Percentiles rank a stretch among this genome's conserved stretches.
These are phyloP conservation scores for Osmerus eperlanus DNA, from an alignment of 2,113 vertebrate species.

Conservation along the genomic window DNA sequence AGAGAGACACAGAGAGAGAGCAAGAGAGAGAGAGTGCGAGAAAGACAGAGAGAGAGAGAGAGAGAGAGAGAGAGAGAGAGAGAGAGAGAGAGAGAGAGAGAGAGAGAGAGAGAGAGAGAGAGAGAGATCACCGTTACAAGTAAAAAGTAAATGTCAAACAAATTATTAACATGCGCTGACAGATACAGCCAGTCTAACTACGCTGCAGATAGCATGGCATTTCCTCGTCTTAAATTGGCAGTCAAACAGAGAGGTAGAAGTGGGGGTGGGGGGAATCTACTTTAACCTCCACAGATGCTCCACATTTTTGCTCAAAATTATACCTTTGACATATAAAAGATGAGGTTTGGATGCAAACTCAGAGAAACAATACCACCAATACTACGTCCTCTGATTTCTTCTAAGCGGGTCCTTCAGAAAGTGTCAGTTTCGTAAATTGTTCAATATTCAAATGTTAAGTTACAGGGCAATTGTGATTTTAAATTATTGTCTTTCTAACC, in stretches of 20 bases:
- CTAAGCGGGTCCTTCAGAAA: neutral
- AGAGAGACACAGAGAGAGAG: too few relatives aligned
- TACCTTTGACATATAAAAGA: slow-evolving; percentile 1
- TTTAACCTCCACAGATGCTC: neutral
- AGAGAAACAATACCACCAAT: neutral
- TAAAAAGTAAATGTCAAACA: slow-evolving; percentile 27
- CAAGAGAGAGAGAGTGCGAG: too few relatives aligned
- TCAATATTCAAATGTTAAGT: neutral
- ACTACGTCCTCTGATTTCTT: neutral
- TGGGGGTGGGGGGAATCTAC: neutral
- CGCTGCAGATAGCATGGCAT: slow-evolving; percentile 15
- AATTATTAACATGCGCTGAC: slow-evolving; percentile 28
- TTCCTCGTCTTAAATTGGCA: slow-evolving; percentile 14
- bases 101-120: too few relatives aligned
- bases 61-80: too few relatives aligned
- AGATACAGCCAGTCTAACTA: slow-evolving; percentile 17
- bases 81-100: too few relatives aligned
- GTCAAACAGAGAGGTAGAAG: neutral
- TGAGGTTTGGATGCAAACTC: neutral
- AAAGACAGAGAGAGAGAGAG: too few relatives aligned
- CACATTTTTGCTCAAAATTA: neutral
- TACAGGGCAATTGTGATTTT: neutral
- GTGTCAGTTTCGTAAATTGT: neutral
- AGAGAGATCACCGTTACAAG: slow-evolving; percentile 8
- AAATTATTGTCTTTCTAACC: neutral